phyloP scores from a whole-genome alignment of 2,888 invertebrate genomes.

The Lepidochitona cinerea region DNA sequence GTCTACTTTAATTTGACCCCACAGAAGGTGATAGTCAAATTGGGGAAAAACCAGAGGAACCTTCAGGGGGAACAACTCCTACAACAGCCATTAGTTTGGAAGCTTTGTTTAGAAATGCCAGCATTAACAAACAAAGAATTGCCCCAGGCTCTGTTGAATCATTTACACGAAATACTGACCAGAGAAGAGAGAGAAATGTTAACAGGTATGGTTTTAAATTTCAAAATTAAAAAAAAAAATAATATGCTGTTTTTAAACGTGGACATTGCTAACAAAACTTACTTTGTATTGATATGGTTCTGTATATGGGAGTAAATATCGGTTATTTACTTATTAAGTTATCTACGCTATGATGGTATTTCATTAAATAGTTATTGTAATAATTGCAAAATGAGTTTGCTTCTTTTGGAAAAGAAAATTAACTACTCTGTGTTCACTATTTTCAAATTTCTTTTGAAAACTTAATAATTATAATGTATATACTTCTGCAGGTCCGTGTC shows the following conservation, averaged over 20 bases:
- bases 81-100: constrained; percentile 53
- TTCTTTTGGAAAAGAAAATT: no score
- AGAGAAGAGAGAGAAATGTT: no score
- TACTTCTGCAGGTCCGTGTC: constrained; percentile 31
- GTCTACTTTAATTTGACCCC: no score
- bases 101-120: constrained; percentile 56
- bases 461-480: neutral
- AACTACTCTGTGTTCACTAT: no score
- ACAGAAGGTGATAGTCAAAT: no score
- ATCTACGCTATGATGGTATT: no score
- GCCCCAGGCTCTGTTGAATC: constrained; percentile 19
- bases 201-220: no score
- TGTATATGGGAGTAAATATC: neutral
- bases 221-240: neutral
- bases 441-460: neutral
- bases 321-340: neutral
- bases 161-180: no score
- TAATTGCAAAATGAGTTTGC: no score
- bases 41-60: no score
- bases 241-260: neutral
- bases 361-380: no score
- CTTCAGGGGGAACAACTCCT: constrained; percentile 9
- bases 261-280: neutral
- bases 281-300: neutral
- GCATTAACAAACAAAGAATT: constrained; percentile 38